Base-by-base conservation (phyloP, 2,888 invertebrate genomes). In the Aleiodes alternator region DNA sequence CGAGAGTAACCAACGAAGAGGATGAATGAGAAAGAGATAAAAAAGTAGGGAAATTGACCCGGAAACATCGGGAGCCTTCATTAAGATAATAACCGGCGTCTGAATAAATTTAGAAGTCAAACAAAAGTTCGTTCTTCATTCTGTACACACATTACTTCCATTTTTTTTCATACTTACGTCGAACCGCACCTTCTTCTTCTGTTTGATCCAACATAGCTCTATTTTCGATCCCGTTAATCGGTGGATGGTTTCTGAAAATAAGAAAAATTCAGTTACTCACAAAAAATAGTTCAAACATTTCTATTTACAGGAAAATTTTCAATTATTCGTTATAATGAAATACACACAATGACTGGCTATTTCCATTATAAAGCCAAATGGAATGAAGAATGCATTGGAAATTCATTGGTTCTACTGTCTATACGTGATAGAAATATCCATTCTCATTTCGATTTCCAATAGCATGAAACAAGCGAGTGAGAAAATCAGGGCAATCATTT, bases 1-100 rank as follows among this genome's bases (percentile, higher is more conserved):
- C 43, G 53, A 69, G 34, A 68, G 69, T 75, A 77, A 59, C 43
- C 43, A 43, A 59, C 71, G 12, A 59, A 38, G 61, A 23, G 56
- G 68, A 48, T 68, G 23, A 23, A 59, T 53, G 68, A 51, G 53
- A 72, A 43, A 38, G 3, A 23, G 55, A 69, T 66, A 34, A 59
- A 59, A 55, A 69, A 72, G 53, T 66, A 50, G 75, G 51, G 64
- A 64, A 71, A 75, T 56, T 66, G 71, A 71, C 50, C 55, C 48
- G 56, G 51, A 74, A 72, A 76, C 29, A 64, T 38, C 61, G 73
- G 77, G 72, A 78, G 76, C 77, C 78, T 83, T 81, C 83, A 81
- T 82, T 81, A 81, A 80, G 82, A 84, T 84, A 86, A 86, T 86
- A 83, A 83, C 80, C 75, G 76, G 76, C 80, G 83, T 82, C 80